A percentile compares a stretch with the other conserved stretches of the same genome.
Conservation (phyloP, 2,888 invertebrate genomes). For the Protodeltote pygarga region DNA sequence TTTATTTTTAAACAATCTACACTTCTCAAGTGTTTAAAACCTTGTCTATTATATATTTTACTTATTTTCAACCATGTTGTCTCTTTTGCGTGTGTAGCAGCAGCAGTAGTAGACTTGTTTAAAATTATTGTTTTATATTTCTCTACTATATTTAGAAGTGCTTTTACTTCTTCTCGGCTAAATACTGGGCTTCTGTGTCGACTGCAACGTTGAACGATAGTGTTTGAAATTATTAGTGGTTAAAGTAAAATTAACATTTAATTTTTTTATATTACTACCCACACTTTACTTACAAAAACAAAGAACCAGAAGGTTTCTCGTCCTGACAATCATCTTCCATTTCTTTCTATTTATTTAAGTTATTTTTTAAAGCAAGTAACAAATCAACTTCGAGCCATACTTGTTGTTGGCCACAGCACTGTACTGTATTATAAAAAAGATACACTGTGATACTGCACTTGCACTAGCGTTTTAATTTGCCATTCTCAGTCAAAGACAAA, state of each 20-base stretch:
- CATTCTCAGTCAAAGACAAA: too few species aligned
- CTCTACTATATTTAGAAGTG: conserved; percentile 65
- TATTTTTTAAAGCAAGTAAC: neutral
- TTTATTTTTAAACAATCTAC: conserved; percentile 69
- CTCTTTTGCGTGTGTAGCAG: conserved; percentile 68
- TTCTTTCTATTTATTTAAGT: conserved; percentile 14
- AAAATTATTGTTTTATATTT: conserved; percentile 69
- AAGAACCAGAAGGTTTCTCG: conserved; percentile 35
- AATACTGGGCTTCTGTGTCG: conserved; percentile 71
- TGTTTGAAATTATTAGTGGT: too few species aligned
- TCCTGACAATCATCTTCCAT: conserved; percentile 49
- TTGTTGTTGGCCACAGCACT: too few species aligned
- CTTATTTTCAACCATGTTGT: conserved; percentile 70
- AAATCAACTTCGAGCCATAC: too few species aligned
- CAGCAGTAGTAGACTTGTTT: conserved; percentile 67
- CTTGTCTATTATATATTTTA: conserved; percentile 65
- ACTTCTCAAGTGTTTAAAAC: conserved; percentile 60
- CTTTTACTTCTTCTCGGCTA: conserved; percentile 64
- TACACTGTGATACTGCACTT: too few species aligned
- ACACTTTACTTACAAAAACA: conserved; percentile 34
- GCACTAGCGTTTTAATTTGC: too few species aligned
- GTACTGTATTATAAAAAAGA: too few species aligned
- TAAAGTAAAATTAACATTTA: too few species aligned
- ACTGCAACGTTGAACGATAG: conserved; percentile 35
- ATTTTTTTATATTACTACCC: conserved; percentile 3